Evolutionary conservation across 2,888 invertebrate genomes (phyloP).

Genomic region (Tenthredo scrophulariae): DNA sequence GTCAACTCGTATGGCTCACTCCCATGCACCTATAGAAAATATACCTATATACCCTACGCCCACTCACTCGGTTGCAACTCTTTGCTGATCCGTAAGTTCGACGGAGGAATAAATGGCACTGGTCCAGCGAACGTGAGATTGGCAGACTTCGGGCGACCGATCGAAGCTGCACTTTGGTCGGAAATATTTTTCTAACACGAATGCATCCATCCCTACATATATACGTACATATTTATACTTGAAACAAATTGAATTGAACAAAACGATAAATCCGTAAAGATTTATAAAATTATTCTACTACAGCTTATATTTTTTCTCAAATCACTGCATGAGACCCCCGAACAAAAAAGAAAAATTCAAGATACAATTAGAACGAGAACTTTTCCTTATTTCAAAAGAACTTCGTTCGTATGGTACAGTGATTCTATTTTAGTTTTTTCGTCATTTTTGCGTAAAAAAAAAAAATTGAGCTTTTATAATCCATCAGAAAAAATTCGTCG

Average conservation of each 20-base stretch:
- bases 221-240: not conserved
- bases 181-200: slow-evolving; percentile 8
- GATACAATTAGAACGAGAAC: not conserved
- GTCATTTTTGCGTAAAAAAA: too few relatives aligned
- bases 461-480: not conserved
- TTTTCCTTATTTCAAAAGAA: not conserved
- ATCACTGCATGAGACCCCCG: not conserved
- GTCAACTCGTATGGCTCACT: slow-evolving; percentile 13
- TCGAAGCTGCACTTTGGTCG: not conserved
- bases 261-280: not conserved
- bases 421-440: not conserved
- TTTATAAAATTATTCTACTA: not conserved
- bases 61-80: not conserved
- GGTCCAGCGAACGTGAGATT: slow-evolving; percentile 45
- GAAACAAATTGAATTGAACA: not conserved
- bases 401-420: not conserved
- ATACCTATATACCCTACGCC: not conserved
- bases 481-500: not conserved
- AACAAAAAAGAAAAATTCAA: not conserved
- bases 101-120: slow-evolving; percentile 41
- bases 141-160: slow-evolving; percentile 37
- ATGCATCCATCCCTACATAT: not conserved
- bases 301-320: not conserved
- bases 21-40: not conserved
- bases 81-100: slow-evolving; percentile 31